Percentiles rank a stretch among this genome's conserved stretches.
Conservation (phyloP, 2,888 invertebrate species). For the Bombylius discolor region DNA sequence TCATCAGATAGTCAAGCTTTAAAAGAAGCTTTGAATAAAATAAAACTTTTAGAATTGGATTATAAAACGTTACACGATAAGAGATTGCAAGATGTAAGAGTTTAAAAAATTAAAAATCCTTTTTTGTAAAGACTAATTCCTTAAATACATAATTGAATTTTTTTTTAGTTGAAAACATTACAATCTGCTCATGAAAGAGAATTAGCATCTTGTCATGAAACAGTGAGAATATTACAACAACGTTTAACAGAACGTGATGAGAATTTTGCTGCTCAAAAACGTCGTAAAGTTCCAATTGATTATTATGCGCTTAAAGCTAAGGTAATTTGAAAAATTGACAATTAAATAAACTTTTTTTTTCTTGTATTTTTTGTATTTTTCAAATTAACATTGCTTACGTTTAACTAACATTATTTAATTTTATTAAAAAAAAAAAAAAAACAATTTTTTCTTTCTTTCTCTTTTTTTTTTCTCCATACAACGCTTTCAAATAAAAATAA, state of each 20-base stretch:
- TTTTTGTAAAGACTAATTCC: not conserved
- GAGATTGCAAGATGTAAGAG: conserved; percentile 63
- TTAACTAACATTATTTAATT: no score
- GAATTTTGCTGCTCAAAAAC: conserved; percentile 32
- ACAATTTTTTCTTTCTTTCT: no score
- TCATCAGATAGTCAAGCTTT: conserved; percentile 28
- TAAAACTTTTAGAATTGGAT: conserved; percentile 60
- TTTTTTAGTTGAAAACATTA: conserved; percentile 54
- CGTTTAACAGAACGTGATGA: conserved; percentile 35
- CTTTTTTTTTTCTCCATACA: no score
- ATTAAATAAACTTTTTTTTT: no score
- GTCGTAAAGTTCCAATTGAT: conserved; percentile 35
- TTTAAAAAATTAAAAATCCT: not conserved
- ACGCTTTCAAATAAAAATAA: no score
- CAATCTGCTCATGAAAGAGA: conserved; percentile 62
- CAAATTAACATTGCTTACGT: no score
- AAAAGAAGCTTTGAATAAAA: conserved; percentile 44
- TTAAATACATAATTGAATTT: conserved; percentile 1
- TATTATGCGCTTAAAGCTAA: conserved; percentile 37
- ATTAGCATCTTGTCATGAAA: conserved; percentile 38
- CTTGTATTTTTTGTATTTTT: no score
- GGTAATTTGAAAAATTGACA: conserved; percentile 19
- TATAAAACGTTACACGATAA: conserved; percentile 63
- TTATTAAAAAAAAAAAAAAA: no score
- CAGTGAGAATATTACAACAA: conserved; percentile 33